phyloP scores from a whole-genome alignment of 1,140 invertebrate genomes.

The Hycleus phaleratus region DNA sequence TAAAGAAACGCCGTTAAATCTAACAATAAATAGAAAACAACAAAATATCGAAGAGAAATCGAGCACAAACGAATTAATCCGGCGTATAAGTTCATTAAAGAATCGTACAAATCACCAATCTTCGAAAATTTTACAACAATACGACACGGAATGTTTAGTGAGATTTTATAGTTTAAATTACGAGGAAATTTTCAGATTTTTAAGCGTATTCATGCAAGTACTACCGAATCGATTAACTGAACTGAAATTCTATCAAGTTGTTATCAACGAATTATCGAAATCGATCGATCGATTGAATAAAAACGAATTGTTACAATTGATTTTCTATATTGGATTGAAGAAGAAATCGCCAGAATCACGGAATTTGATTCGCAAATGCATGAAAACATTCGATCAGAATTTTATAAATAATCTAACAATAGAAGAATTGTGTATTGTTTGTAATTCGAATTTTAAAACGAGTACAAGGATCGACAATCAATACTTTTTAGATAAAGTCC shows the following conservation, averaged over 20 bases:
- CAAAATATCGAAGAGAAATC: slow-evolving; percentile 6
- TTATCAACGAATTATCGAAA: slow-evolving; percentile 21
- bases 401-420: slow-evolving; percentile 24
- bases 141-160: slow-evolving; percentile 28
- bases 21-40: neutral
- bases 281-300: slow-evolving; percentile 18
- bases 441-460: slow-evolving; percentile 38
- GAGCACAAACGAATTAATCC: neutral
- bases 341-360: slow-evolving; percentile 30
- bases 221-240: slow-evolving; percentile 26
- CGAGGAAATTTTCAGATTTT: slow-evolving; percentile 23
- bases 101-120: neutral
- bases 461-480: slow-evolving; percentile 34
- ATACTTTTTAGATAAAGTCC: slow-evolving; percentile 27
- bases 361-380: slow-evolving; percentile 27
- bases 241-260: slow-evolving; percentile 28
- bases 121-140: slow-evolving; percentile 4
- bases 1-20: slow-evolving; percentile 1
- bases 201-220: slow-evolving; percentile 27
- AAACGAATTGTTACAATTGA: slow-evolving; percentile 33
- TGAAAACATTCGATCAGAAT: slow-evolving; percentile 22
- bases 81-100: neutral
- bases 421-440: slow-evolving; percentile 36
- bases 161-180: slow-evolving; percentile 19
- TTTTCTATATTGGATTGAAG: slow-evolving; percentile 34